Evolutionary conservation across 2,797 vertebrate species (phyloP), one percentile per base, ranked within the genome.

Genomic region (Alectoris magna): DNA sequence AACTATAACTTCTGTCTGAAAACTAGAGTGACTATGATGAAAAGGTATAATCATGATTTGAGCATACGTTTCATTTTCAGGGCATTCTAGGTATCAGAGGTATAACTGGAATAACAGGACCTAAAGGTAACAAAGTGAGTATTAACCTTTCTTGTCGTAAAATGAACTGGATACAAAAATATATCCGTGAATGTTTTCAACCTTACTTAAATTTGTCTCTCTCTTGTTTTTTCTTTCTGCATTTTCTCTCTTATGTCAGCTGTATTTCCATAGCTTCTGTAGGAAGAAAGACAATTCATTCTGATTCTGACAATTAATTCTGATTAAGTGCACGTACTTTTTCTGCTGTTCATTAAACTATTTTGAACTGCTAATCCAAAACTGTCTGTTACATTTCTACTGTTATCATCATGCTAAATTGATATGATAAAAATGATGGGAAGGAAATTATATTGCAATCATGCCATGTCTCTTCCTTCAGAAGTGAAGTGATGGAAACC

Each of bases 51-150:
- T 15, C 4, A n/a, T 91, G 51, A 90, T 81, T 74, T 88, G 43
- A 64, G 69, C 48, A 29, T n/a, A 23, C 31, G 94, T 94, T 87
- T 91, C 7, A 36, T 96, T 98, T 97, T 88, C 84, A 99, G 99
- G 99, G 99, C 80, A 94, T 98, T 74, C 98, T 98, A 94, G 99
- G 99, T 87, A 95, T 98, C 85, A 98, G 98, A 96, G 99, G 99
- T 92, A 98, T 98, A 93, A 98, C 97, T 6, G 99, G 99, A 70
- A 98, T 99, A 97, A 97, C 97, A 94, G 99, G 99, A 53, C 46
- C 96, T 76, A 99, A 99, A 97, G 99, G 99, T 81, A 98, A 98
- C 90, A 97, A 97, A 97, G 99, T 99, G 97, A 98, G 98, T 96
- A 93, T 90, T 67, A 80, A 43, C 4, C 3, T 71, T 62, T 53